Evolutionary conservation across 2,113 vertebrate species (phyloP).

Genomic region (Alexandromys fortis): DNA sequence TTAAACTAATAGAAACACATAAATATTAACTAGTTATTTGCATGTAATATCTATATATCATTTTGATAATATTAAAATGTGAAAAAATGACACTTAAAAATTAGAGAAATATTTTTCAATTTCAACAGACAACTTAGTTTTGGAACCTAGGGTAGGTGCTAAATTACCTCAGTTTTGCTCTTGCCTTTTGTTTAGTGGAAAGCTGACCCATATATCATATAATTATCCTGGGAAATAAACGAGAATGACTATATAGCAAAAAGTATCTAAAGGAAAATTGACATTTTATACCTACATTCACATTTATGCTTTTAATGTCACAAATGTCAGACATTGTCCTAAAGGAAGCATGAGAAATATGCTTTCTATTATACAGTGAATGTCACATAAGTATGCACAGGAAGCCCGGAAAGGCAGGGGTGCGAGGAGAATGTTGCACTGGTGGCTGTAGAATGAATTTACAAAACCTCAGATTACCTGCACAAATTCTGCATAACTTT

Average conservation of each 20-base stretch:
- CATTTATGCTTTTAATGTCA: not conserved
- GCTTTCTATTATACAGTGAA: not conserved
- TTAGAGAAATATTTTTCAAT: not conserved
- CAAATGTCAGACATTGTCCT: not conserved
- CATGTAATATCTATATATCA: not conserved
- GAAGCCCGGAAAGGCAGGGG: no score
- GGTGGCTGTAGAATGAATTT: not conserved
- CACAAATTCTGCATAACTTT: not conserved
- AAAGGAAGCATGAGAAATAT: no score
- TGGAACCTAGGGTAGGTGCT: not conserved
- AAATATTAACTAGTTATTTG: not conserved
- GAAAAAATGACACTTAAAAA: not conserved
- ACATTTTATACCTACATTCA: not conserved
- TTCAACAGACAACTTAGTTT: not conserved
- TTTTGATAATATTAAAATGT: not conserved
- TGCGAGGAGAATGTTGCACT: fast-evolving
- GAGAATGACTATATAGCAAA: not conserved
- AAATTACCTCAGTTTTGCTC: not conserved
- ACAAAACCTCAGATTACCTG: not conserved
- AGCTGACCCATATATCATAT: not conserved
- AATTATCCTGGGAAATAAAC: not conserved
- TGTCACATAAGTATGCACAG: not conserved
- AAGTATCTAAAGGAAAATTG: not conserved
- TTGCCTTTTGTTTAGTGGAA: not conserved
- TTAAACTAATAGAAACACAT: not conserved